Percentiles rank a stretch among this genome's conserved stretches.
These are phyloP conservation scores for Albula goreensis DNA, from an alignment of 2,113 vertebrate genomes.

Conservation along the genomic window DNA sequence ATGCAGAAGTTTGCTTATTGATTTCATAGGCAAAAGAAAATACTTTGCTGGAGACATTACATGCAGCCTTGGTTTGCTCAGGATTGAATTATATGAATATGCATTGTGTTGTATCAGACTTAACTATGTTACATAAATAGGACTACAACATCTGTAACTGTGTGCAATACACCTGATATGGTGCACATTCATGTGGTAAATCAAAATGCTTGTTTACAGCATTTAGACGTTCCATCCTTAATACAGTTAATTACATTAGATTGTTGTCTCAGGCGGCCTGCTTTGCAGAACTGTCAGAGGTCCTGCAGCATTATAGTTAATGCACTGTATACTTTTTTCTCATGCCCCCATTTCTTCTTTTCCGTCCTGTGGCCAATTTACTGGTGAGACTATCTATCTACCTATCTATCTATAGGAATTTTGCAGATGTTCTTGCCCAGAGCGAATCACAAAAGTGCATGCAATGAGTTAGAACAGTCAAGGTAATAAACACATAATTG, in stretches of 20 bases:
- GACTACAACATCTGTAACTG: not conserved
- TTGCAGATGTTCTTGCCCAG: no score
- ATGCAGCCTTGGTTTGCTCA: not conserved
- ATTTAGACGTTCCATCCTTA: conserved; percentile 17
- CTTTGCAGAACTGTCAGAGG: conserved; percentile 7
- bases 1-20: no score
- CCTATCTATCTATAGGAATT: no score
- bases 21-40: no score
- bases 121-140: not conserved
- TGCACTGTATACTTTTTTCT: no score
- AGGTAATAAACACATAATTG: no score
- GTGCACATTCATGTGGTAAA: not conserved
- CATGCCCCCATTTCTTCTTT: no score
- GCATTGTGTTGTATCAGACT: not conserved
- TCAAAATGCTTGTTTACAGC: not conserved
- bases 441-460: no score
- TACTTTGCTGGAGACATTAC: no score
- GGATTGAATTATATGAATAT: not conserved
- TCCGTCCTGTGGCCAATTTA: no score
- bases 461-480: no score
- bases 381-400: no score
- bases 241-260: conserved; percentile 26
- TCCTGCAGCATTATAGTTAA: not conserved
- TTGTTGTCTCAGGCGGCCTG: conserved; percentile 8
- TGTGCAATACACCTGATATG: not conserved